Base-by-base conservation (phyloP, 2,888 invertebrate species). In the Acronicta psi region DNA sequence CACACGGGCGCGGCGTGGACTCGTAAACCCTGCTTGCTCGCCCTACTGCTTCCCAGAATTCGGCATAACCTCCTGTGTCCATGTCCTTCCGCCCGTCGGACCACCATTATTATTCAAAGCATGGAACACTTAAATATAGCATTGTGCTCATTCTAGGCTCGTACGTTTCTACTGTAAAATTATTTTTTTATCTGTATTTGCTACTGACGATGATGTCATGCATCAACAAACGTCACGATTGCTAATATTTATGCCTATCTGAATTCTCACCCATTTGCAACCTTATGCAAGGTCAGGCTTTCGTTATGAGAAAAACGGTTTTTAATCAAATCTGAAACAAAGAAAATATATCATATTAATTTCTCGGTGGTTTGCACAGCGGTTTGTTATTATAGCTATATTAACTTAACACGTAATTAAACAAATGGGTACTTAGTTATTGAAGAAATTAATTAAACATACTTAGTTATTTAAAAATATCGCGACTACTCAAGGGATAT, bases 41-140 rank as follows among this genome's bases (percentile, higher is more conserved):
- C 60, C 66, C 67, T 71, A 52, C 54, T 61, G 41, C 59, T 82
- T 82, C 78, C 59, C 55, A 77, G 81, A 79, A 81, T 77, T 77
- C 55, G 75, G 65, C 66, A 53, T 75, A 72, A 76, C 81, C 80
- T 70, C 52, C 59, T 65, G 69, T 47, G 68, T 54, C 61, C 59
- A 57, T 57, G 70, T 79, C 75, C 81, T 82, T 82, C 81, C 82
- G 81, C 64, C 64, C 71, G 68, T 58, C 55, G 58, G 38, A 42
- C 60, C 17, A 45, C 36, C 23, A 70, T 83, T 78, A 68, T 62
- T 62, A 84, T 84, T 82, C 82, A 59, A 55, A 60, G 52, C 70
- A 53, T 60, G 65, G 23, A 53, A 50, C 44, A 59, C 45, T 59
- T 65, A 67, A 71, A 73, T 70, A 63, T 69, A 69, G 64, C 56